These are phyloP conservation scores for Hypotaenidia philippensis DNA, from an alignment of 2,797 vertebrate genomes.

Conservation along the genomic window DNA sequence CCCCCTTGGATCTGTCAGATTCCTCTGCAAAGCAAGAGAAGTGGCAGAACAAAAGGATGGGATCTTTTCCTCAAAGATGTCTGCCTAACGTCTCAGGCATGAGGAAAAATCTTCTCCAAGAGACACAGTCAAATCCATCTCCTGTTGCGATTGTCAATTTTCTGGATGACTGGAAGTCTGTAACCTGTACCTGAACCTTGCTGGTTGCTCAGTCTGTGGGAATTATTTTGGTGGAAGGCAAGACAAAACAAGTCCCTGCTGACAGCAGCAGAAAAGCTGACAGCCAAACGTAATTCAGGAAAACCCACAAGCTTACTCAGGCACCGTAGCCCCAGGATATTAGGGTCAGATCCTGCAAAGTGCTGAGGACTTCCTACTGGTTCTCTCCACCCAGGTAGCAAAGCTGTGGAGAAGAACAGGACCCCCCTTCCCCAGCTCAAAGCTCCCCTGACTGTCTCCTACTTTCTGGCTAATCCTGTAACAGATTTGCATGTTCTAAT, in stretches of 20 bases:
- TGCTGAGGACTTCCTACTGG: neutral
- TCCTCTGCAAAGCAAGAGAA: neutral
- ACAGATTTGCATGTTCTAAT: neutral
- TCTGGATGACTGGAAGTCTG: constrained; percentile 71
- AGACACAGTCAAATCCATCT: neutral
- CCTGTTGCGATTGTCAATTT: constrained; percentile 45
- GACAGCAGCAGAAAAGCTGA: constrained; percentile 50
- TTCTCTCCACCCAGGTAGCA: neutral
- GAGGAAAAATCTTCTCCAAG: neutral
- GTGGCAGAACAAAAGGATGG: constrained; percentile 14
- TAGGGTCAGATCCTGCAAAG: neutral
- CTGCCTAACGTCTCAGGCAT: neutral
- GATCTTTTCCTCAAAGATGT: neutral
- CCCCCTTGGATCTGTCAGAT: neutral
- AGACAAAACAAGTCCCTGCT: constrained; percentile 75
- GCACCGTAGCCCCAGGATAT: neutral
- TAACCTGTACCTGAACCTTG: constrained; percentile 79
- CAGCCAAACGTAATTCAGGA: constrained; percentile 66
- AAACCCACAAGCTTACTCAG: constrained; percentile 35
- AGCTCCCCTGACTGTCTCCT: rapidly evolving
- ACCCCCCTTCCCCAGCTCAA: rapidly evolving
- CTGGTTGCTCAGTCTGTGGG: constrained; percentile 71
- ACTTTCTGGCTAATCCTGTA: neutral
- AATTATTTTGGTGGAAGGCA: constrained; percentile 72
- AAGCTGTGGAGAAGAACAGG: neutral